Evolutionary conservation across 2,888 invertebrate genomes (phyloP).

Genomic region (Noctua janthina): DNA sequence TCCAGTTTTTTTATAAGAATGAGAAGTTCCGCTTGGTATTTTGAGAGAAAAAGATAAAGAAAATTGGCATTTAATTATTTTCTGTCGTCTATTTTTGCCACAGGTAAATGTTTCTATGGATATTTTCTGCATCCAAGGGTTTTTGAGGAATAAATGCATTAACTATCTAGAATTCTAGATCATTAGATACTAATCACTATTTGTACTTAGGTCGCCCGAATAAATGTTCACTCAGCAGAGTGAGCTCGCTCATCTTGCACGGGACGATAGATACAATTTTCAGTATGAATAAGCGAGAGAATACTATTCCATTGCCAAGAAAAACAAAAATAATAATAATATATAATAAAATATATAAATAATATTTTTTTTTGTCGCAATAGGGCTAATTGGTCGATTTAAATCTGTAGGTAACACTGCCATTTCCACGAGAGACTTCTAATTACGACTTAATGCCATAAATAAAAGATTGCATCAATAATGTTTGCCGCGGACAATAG

Average conservation of each 20-base stretch:
- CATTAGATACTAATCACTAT: too few relatives aligned
- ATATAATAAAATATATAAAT: too few relatives aligned
- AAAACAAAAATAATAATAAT: neutral
- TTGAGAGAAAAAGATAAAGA: neutral
- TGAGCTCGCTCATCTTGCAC: neutral
- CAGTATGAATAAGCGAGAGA: neutral
- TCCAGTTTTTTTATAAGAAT: neutral
- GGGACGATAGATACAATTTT: neutral
- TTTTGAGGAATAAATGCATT: neutral
- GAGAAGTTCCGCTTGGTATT: neutral
- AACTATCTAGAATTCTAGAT: too few relatives aligned
- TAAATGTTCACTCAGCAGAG: neutral
- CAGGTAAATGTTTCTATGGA: neutral
- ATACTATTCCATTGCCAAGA: neutral
- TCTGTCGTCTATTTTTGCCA: neutral
- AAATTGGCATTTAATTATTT: conserved; percentile 1
- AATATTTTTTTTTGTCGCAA: neutral
- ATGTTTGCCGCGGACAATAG: conserved; percentile 16
- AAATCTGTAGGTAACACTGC: neutral
- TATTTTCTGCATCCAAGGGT: neutral
- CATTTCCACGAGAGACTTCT: neutral
- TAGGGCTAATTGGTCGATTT: neutral
- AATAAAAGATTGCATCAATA: conserved; percentile 31
- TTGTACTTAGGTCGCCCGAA: too few relatives aligned
- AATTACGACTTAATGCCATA: conserved; percentile 18